Base-by-base conservation (phyloP, 1,140 invertebrate species). In the Ectropis grisescens region DNA sequence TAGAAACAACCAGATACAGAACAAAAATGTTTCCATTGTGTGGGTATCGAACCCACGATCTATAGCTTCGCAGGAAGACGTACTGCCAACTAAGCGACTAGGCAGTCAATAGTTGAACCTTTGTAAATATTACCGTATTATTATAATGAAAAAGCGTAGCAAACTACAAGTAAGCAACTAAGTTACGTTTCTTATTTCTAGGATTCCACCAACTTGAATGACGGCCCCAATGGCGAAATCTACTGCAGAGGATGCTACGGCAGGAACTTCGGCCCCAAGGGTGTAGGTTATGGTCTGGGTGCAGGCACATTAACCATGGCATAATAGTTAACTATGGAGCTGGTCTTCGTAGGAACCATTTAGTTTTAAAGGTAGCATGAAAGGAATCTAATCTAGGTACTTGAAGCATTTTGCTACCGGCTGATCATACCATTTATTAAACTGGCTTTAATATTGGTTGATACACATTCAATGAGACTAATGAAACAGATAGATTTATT, bases 211-310 rank as follows among this genome's bases (percentile, higher is more conserved):
- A 97, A 93, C 58, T 86, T 95, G 33, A 94, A 94, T 65, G 95
- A 98, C 55, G 93, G 87, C 38, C 96, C 96, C 34, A 93, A 97
- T 71, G 93, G 92, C 36, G 91, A 97, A 62, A 93, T 99, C 57
- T 98, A 96, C 85, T 99, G 97, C 84, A 90, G 92, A 61, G 87
- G 90, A 41, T 98, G 97, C 82, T 97, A 98, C 82, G 92, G 91
- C 30, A 88, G 93, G 43, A 92, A 94, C 75, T 98, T 91, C 69
- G 97, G 97, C 24, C 95, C 96, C 11, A 96, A 95, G 74, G 96
- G 96, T 33, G 94, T 96, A 47, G 96, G 93, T 41, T 95, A 91
- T 64, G 93, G 93, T 40, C 85, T 95, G 74, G 93, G 93, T 41
- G 93, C 93, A 68, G 93, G 93, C 71, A 91, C 91, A 64, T 85